These are phyloP conservation scores for Philereme transversata DNA, from an alignment of 2,888 invertebrate genomes.

Conservation along the genomic window DNA sequence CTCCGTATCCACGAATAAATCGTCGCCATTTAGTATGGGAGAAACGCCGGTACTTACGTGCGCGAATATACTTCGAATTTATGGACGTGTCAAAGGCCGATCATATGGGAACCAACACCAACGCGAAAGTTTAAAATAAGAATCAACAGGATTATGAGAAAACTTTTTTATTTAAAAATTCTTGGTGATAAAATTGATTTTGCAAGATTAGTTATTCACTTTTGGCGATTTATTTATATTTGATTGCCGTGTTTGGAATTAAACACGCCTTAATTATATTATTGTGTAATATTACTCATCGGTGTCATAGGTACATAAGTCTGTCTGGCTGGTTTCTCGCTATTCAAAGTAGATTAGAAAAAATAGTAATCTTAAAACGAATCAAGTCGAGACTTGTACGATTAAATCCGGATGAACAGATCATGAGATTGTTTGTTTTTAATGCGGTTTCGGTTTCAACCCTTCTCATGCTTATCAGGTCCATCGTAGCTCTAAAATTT, in stretches of 20 bases:
- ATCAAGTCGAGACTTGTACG: conserved; percentile 76
- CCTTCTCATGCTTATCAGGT: conserved; percentile 79
- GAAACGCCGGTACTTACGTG: conserved; percentile 63
- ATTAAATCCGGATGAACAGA: conserved; percentile 72
- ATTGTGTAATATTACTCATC: conserved; percentile 63
- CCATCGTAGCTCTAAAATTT: conserved; percentile 71
- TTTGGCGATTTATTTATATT: conserved; percentile 52
- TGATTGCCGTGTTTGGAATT: conserved; percentile 56
- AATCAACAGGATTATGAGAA: conserved; percentile 36
- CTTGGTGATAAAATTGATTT: conserved; percentile 42
- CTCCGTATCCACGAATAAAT: conserved; percentile 72
- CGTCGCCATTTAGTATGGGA: conserved; percentile 72
- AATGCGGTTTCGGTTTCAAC: conserved; percentile 76
- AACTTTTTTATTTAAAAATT: conserved; percentile 35
- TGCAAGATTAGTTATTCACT: conserved; percentile 38
- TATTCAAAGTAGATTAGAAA: conserved; percentile 64
- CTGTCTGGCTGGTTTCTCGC: conserved; percentile 56
- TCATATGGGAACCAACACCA: conserved; percentile 63
- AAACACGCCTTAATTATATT: conserved; percentile 56
- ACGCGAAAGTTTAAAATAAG: conserved; percentile 49
- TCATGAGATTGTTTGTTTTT: conserved; percentile 71
- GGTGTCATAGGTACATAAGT: conserved; percentile 38
- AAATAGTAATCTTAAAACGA: conserved; percentile 56
- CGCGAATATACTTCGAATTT: conserved; percentile 63
- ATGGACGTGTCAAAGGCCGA: conserved; percentile 70